Base-by-base conservation (phyloP, 2,113 vertebrate genomes). In the Microcebus jonahi region DNA sequence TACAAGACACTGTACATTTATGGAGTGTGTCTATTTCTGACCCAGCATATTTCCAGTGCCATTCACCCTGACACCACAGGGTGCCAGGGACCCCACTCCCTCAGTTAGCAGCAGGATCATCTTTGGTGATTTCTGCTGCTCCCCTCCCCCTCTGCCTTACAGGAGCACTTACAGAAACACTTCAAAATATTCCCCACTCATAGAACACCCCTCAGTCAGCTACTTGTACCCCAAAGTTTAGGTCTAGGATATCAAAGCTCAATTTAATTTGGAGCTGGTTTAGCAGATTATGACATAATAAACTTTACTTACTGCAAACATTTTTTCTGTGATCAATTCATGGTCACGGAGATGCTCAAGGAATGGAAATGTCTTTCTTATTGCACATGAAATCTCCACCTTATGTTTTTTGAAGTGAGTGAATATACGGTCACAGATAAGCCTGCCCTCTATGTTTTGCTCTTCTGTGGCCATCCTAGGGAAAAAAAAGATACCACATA, bases 361-460 rank as follows among this genome's bases (percentile, higher is more conserved):
- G 73, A 98, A 97, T 83, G 97, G 97, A 95, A 97, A 98, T 48
- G 82, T 6, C 14, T 57, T 95, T n/a, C 9, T 85, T 68, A 97
- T 97, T 67, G 94, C 96, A 27, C 0, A 5, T 59, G 96, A 90
- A 88, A 98, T 97, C 3, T 59, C 20, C 55, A 57, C 55, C 55
- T 57, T 57, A 57, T 57, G 55, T 57, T 8, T 57, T 57, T 57
- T 57, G 55, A 57, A 57, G 55, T 57, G 55, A 57, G 7, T 57
- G 55, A 57, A 57, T 57, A 57, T 57, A 57, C 2, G 55, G 20
- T 57, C 55, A 57, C 8, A 57, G 20, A 21, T 57, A 57, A 21
- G 55, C 55, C 55, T 57, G 55, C 3, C 55, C 18, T 21, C 55
- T 57, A 57, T 6, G 7, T 57, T 57, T 20, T 57, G 55, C 6